Evolutionary conservation across 2,888 invertebrate genomes (phyloP), one percentile per base, ranked within the genome.

Genomic region (Cyaniris semiargus): DNA sequence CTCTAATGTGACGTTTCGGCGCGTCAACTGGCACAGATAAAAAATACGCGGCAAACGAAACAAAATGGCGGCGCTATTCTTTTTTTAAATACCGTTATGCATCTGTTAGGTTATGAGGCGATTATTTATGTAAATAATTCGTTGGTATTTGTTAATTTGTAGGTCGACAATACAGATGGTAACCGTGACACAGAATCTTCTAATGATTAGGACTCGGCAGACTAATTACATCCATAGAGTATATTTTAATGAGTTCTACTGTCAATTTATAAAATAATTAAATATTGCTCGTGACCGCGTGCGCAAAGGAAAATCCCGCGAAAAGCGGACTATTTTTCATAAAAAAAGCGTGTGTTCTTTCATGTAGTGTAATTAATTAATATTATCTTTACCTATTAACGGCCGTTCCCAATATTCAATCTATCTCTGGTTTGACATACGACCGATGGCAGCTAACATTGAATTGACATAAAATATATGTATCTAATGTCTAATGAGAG

Each of bases 1-100:
- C 15, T 70, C 74, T 21, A 77, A 77, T 75, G 53, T 71, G 74
- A 53, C 77, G 53, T 76, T 75, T 78, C 71, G 34, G 56, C 71
- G 77, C 75, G 60, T 38, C 23, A 78, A 74, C 74, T 74, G 74
- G 27, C 74, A 31, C 72, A 72, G 71, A 71, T 72, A 72, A 53
- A 74, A 53, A 74, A 53, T 48, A 48, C 48, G 53, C 48, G 18
- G 27, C 53, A 27, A 74, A 74, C 53, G 53, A 53, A 48, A 31
- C 44, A 74, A 74, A 74, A 74, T 74, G 53, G 74, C 53, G 27
- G 15, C 27, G 10, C 21, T 18, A 31, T 72, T 71, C 34, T 71
- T 72, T 72, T 71, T 70, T 38, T 10, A 21, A 15, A 48, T 23
- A 21, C 21, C 44, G 44, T 44, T 48, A 44, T 13, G 48, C 72